Evolutionary conservation across 2,888 invertebrate genomes (phyloP).

Genomic region (Uropetala carovei): DNA sequence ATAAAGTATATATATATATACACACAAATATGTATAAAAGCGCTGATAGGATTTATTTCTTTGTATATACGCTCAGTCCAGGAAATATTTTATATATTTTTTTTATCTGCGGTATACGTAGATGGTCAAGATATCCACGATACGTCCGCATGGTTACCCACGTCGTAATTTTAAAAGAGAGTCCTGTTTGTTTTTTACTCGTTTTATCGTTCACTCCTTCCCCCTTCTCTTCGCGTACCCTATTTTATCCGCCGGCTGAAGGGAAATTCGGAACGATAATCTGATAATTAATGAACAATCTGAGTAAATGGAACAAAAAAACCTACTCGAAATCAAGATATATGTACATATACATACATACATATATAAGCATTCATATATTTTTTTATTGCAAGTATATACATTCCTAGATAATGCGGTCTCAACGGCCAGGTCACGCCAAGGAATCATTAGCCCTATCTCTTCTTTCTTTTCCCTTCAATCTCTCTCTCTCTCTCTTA

Average conservation of each 20-base stretch:
- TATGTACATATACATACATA: not conserved
- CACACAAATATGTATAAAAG: no score
- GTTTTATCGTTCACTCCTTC: not conserved
- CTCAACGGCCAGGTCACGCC: not conserved
- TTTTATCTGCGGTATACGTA: not conserved
- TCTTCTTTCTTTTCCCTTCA: no score
- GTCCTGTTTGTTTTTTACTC: constrained; percentile 5
- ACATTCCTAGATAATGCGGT: not conserved
- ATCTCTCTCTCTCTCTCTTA: not conserved
- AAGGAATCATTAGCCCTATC: not conserved
- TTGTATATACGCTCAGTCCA: no score
- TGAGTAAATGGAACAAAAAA: constrained; percentile 1
- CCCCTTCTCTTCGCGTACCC: not conserved
- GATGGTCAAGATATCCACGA: not conserved
- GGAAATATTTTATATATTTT: not conserved
- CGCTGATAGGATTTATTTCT: no score
- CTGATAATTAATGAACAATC: not conserved
- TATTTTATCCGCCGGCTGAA: not conserved
- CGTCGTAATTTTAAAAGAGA: not conserved
- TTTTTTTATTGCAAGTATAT: no score
- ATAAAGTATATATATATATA: no score
- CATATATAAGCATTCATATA: no score
- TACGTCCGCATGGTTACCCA: not conserved
- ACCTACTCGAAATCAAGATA: not conserved
- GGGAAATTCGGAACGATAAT: constrained; percentile 11